Base-by-base conservation (phyloP, 1,140 invertebrate genomes). In the Drosophila kepulauana region DNA sequence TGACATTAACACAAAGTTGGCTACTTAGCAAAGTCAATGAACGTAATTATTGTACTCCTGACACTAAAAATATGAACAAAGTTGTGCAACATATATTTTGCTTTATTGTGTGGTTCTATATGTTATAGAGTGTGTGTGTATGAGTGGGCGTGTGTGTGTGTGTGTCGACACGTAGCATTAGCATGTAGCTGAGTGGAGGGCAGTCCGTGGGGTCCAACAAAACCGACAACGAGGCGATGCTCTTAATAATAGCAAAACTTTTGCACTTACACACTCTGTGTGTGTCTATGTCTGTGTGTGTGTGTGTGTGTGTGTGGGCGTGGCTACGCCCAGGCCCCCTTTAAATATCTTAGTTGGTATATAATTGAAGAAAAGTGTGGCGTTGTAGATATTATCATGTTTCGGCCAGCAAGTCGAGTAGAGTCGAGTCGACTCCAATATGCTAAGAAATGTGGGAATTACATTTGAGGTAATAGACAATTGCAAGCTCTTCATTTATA, bases 31-130 rank as follows among this genome's bases (percentile, higher is more conserved):
- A 89, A 89, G 85, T 90, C 85, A 89, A 90, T 89, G 85, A 89
- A 89, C 86, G 78, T 89, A 89, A 89, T 89, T 89, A 89, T 89
- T 85, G 79, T 81, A 76, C 85, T 85, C 85, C 85, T 85, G 86
- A 81, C 86, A 89, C 75, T 89, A 77, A 89, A 89, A 89, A 89
- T 89, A 89, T 89, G 85, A 81, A 90, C 86, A 90, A 89, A 89
- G 78, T 89, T 89, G 75, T 89, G 48, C 70, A 46, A 64, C 80
- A 84, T 89, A 88, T 88, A 88, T 89, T 85, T 59, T 75, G 65
- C 78, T 75, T 75, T 81, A 81, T 88, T 88, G 76, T 15, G 20
- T 69, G 30, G 15, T 35, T 38, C 70, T 41, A 45, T 65, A 16
- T 59, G 35, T 56, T 5, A 54, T 41, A 41, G 54, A n/a, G 49